Evolutionary conservation across 1,140 invertebrate species (phyloP), one percentile per base, ranked within the genome.

Genomic region (Plectrocnemia conspersa): DNA sequence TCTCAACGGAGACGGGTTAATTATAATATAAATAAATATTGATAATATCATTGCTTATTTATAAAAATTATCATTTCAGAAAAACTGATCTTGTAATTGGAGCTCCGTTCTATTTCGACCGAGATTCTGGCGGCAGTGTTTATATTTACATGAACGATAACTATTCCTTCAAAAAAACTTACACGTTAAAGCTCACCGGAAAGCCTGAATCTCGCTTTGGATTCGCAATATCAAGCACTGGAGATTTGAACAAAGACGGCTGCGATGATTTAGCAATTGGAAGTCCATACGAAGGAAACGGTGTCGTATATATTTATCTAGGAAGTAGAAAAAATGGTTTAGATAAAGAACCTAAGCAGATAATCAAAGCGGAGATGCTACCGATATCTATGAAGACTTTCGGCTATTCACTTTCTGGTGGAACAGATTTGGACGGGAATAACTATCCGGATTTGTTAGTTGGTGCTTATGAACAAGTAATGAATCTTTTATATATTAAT

Each of bases 191-290:
- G 66, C 63, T 90, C 4, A 82, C 81, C 7, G 88, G 88, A 2
- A 79, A 82, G 44, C 66, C 75, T 33, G 86, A 90, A 70, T 89
- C 87, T 35, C 82, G 89, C 56, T 96, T 93, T 71, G 92, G 92
- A 3, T 84, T 93, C 59, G 79, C 93, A 0, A 75, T 97, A 52
- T 81, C 91, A 1, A 87, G 86, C 65, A 71, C 92, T 18, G 91
- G 91, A 24, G 93, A 97, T 70, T 76, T 97, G 6, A 96, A 97
- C 67, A 89, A 88, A 70, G 93, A 97, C 69, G 84, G 85, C 0
- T 92, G 82, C 65, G 86, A 89, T 63, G 93, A 97, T 68, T 74
- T 97, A 38, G 92, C 91, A 0, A 82, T 97, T 47, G 93, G 93
- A 13, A 92, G 93, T 18, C 93, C 93, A 0, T 96, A 94, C 67